Evolutionary conservation across 2,113 vertebrate genomes (phyloP).

Genomic region (Notarius quadriscutis): DNA sequence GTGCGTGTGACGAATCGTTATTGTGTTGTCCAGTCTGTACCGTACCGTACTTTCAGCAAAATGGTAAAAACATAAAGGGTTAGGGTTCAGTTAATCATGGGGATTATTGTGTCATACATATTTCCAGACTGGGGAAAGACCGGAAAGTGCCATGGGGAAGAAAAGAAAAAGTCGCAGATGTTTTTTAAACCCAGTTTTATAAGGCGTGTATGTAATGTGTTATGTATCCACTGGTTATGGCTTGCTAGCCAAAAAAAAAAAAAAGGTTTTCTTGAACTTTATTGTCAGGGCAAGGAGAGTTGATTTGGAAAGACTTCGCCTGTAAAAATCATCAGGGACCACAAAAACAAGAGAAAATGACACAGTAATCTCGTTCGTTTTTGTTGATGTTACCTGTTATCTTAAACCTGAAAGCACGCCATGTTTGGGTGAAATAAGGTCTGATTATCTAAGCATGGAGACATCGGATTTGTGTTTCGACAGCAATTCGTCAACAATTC

Average conservation of each 20-base stretch:
- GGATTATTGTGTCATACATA: background rate
- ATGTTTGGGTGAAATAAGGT: background rate
- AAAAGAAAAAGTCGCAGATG: constrained; percentile 29
- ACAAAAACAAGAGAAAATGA: background rate
- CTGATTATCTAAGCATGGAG: background rate
- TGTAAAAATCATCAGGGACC: background rate
- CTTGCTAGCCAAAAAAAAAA: constrained; percentile 12
- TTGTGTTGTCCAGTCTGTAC: background rate
- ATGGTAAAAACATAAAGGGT: background rate
- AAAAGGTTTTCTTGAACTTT: background rate
- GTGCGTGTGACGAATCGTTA: background rate
- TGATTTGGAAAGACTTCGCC: background rate
- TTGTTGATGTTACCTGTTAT: background rate
- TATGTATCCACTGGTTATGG: constrained; percentile 25
- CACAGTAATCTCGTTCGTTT: background rate
- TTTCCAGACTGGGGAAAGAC: background rate
- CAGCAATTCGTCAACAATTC: background rate
- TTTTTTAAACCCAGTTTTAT: constrained; percentile 33
- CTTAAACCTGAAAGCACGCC: background rate
- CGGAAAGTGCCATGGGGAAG: background rate
- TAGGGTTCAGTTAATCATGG: background rate
- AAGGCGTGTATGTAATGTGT: constrained; percentile 11
- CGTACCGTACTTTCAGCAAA: background rate
- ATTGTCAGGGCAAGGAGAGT: background rate
- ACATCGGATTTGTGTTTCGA: background rate